Percentiles rank a stretch among this genome's conserved stretches.
phyloP scores from a whole-genome alignment of 2,113 vertebrate genomes.

The Solea solea region DNA sequence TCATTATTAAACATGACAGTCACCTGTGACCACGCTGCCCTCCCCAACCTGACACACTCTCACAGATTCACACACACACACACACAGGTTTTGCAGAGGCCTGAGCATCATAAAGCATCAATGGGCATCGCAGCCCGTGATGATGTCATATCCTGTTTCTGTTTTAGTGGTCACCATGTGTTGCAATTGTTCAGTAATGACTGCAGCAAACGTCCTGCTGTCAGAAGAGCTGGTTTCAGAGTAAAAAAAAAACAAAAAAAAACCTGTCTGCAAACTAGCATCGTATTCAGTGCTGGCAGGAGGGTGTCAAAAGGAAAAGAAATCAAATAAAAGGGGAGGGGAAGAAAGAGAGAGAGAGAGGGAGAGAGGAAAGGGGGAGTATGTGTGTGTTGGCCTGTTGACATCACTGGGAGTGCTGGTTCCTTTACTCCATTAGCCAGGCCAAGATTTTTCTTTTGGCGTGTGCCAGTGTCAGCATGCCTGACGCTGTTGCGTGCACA shows the following conservation, averaged over 20 bases:
- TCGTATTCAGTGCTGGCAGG: constrained; percentile 19
- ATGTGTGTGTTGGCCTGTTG: constrained; percentile 50
- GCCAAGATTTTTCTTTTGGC: constrained; percentile 45
- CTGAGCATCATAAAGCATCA: constrained; percentile 28
- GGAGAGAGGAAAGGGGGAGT: not conserved
- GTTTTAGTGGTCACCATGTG: constrained; percentile 11
- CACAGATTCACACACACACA: constrained; percentile 27
- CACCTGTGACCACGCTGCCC: constrained; percentile 91
- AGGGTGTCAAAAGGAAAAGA: constrained; percentile 21
- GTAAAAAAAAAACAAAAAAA: too few species aligned
- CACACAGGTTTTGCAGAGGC: constrained; percentile 31
- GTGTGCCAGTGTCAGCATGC: constrained; percentile 48
- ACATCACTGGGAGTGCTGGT: constrained; percentile 40
- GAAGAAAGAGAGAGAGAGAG: not conserved
- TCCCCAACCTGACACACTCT: constrained; percentile 87
- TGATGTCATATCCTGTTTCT: constrained; percentile 63
- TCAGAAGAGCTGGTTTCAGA: constrained; percentile 1
- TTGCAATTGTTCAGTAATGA: not conserved
- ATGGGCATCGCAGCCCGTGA: not conserved
- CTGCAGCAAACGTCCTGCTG: not conserved
- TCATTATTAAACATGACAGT: constrained; percentile 99
- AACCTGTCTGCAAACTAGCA: constrained; percentile 1
- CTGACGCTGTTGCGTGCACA: constrained; percentile 20
- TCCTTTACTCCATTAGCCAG: constrained; percentile 28
- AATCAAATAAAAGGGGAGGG: constrained; percentile 17